These are phyloP conservation scores for Notolabrus celidotus DNA, from an alignment of 2,797 vertebrate species.

Conservation along the genomic window DNA sequence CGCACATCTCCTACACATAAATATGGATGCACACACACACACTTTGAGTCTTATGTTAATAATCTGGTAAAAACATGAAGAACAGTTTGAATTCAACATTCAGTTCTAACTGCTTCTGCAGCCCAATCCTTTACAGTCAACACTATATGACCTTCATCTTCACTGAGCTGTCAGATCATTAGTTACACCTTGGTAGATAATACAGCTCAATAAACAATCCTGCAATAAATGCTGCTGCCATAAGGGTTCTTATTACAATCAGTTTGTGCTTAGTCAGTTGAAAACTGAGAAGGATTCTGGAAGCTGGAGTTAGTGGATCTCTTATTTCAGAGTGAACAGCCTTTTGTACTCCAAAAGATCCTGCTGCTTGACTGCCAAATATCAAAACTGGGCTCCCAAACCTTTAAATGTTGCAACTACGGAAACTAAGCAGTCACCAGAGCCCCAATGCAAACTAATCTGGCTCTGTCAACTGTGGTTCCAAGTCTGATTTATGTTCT, in stretches of 20 bases:
- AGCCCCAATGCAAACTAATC: too few species aligned
- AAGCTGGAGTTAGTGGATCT: background rate
- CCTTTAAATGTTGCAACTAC: too few species aligned
- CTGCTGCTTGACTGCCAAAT: background rate
- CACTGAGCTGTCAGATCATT: conserved; percentile 10
- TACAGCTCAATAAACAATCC: background rate
- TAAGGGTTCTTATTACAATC: background rate
- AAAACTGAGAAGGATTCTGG: background rate
- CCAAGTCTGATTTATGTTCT: too few species aligned
- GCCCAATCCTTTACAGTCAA: background rate
- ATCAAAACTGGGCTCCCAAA: too few species aligned
- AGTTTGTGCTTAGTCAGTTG: background rate
- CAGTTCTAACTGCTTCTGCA: background rate
- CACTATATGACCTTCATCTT: background rate
- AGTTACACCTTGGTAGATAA: background rate
- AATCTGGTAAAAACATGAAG: background rate
- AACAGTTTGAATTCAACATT: conserved; percentile 25
- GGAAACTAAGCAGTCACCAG: too few species aligned
- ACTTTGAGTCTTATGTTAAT: background rate
- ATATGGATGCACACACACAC: conserved; percentile 14
- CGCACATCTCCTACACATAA: conserved; percentile 85
- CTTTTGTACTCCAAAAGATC: background rate
- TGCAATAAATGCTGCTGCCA: background rate
- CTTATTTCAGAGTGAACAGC: too few species aligned
- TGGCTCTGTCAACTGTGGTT: too few species aligned